Percentiles rank a stretch among this genome's conserved stretches.
These are phyloP conservation scores for Calcarius lapponicus DNA, from an alignment of 2,797 vertebrate species.

Conservation along the genomic window DNA sequence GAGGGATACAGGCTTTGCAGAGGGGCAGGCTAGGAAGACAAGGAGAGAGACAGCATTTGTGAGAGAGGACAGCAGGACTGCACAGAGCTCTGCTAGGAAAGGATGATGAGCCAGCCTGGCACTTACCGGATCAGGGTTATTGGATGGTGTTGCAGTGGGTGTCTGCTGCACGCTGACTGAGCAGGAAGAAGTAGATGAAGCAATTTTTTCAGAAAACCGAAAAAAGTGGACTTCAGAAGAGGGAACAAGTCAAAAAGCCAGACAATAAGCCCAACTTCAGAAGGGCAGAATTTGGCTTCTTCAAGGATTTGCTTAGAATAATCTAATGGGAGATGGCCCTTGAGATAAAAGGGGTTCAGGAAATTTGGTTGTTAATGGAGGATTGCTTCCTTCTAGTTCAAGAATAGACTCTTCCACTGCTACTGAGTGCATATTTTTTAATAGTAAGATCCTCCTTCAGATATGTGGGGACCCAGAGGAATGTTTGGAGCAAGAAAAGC, in stretches of 20 bases:
- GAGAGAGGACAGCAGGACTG: not conserved
- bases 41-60: not conserved
- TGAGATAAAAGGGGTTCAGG: not conserved
- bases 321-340: not conserved
- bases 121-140: not conserved
- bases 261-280: not conserved
- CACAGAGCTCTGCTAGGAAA: not conserved
- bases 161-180: not conserved
- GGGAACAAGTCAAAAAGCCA: not conserved
- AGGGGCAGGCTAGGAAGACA: not conserved
- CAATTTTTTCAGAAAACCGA: not conserved
- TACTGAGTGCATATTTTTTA: not conserved
- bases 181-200: not conserved
- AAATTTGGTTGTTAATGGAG: not conserved
- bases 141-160: not conserved
- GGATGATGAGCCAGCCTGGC: not conserved
- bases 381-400: not conserved
- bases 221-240: not conserved
- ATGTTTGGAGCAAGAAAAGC: not conserved
- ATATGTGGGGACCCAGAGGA: not conserved
- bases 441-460: not conserved
- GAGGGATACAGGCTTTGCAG: not conserved
- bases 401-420: not conserved
- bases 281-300: not conserved
- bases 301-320: not conserved